Conservation (phyloP, 2,797 vertebrate species). For the Syndactyla subalaris region DNA sequence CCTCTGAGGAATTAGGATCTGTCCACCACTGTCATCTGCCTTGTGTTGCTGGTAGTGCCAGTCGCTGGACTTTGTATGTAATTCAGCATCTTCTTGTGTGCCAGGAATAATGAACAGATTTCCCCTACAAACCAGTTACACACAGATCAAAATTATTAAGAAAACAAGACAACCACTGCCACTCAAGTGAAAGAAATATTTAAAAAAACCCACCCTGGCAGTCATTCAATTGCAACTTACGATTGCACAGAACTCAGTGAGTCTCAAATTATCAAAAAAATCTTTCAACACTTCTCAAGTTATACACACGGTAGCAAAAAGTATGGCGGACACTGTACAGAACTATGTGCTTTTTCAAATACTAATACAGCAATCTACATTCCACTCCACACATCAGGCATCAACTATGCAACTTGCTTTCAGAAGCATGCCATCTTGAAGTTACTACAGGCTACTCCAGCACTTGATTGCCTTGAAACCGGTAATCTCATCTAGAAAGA, state of each 20-base stretch:
- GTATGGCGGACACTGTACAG: neutral
- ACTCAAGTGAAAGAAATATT: neutral
- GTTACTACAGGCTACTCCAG: neutral
- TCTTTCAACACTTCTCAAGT: neutral
- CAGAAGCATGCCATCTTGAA: neutral
- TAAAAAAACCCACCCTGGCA: neutral
- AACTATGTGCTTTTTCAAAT: neutral
- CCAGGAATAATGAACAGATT: slow-evolving; percentile 76
- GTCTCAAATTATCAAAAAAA: neutral
- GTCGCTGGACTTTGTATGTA: neutral
- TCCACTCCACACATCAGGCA: neutral
- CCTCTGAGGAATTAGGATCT: neutral
- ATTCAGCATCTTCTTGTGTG: slow-evolving; percentile 62
- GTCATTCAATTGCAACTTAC: neutral
- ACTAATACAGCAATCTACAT: neutral
- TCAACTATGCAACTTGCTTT: neutral
- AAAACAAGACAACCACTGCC: neutral
- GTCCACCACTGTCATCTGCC: slow-evolving; percentile 63
- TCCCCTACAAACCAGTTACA: slow-evolving; percentile 77
- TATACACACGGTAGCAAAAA: neutral
- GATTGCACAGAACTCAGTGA: neutral
- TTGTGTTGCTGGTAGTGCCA: slow-evolving; percentile 56
- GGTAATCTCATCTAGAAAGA: neutral
- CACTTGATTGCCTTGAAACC: neutral
- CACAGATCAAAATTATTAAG: neutral